phyloP scores from a whole-genome alignment of 2,113 vertebrate species.

The Burhinus oedicnemus region DNA sequence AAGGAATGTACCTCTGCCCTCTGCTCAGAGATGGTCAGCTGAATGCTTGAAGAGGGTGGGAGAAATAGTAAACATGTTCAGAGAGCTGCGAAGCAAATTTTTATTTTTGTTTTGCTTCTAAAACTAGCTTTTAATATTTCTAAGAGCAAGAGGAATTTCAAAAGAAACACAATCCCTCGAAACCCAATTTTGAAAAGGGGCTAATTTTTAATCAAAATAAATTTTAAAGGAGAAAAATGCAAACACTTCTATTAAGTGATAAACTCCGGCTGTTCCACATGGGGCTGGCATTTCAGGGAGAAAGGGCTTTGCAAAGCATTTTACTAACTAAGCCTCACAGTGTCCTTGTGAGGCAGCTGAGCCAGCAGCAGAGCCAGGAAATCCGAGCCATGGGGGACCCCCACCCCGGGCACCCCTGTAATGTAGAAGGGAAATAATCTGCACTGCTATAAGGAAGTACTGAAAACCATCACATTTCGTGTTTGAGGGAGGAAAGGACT shows the following conservation, averaged over 20 bases:
- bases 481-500: not conserved
- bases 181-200: not conserved
- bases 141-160: not conserved
- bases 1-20: constrained; percentile 18
- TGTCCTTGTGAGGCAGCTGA: too few species aligned
- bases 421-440: not conserved
- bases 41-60: not conserved
- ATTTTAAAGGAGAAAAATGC: not conserved
- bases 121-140: not conserved
- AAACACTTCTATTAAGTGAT: not conserved
- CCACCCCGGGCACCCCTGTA: not conserved
- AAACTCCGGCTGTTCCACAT: not conserved
- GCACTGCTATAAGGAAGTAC: not conserved
- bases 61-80: not conserved
- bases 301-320: not conserved
- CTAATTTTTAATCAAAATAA: not conserved
- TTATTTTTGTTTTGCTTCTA: constrained; percentile 6
- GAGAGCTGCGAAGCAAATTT: not conserved
- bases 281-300: not conserved
- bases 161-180: not conserved
- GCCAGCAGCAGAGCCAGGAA: not conserved
- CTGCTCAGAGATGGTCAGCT: not conserved
- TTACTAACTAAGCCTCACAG: not conserved
- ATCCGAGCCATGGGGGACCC: not conserved
- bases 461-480: not conserved